Evolutionary conservation across 2,797 vertebrate species (phyloP), one percentile per base, ranked within the genome.

Genomic region (Notolepis coatsorum): DNA sequence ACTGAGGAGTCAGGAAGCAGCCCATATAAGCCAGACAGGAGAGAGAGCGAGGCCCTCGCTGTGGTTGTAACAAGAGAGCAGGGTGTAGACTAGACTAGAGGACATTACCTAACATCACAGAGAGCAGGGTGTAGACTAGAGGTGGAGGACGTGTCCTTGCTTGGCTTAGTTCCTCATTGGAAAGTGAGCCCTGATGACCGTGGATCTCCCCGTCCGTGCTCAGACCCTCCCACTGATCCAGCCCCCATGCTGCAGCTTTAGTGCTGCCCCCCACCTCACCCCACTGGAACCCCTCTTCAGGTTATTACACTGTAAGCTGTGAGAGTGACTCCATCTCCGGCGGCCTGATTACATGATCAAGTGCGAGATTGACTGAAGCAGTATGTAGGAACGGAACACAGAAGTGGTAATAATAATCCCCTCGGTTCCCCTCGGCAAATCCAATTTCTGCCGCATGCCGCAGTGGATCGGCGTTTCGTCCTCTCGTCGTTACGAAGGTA

Each of bases 291-390:
- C 55, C 68, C 79, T 63, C 75, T 75, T 62, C 56, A 78, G 55
- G 62, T 85, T 89, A 83, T 90, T 89, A 83, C 62, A 59, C 61
- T 35, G 33, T 81, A 86, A 89, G 83, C 75, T 79, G 73, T 71
- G 68, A 53, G 72, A 86, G 78, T 51, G 72, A 73, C 74, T 86
- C 76, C 73, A 77, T 89, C 76, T 71, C 76, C 72, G 61, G 68
- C 68, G 49, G 75, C 48, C 77, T 80, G 77, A 86, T 88, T 80
- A 77, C 81, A 73, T 52, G 80, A 87, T 88, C 83, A 87, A 84
- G 81, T 67, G 71, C 57, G 60, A 75, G 71, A 80, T 79, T 74
- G 68, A 72, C 73, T 77, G 71, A 87, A 69, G 52, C 62, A 49
- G 65, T 45, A 75, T 75, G 63, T 70, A 75, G 81, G 76, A 78